phyloP scores from a whole-genome alignment of 1,140 invertebrate species.

The Drosophila burlai region DNA sequence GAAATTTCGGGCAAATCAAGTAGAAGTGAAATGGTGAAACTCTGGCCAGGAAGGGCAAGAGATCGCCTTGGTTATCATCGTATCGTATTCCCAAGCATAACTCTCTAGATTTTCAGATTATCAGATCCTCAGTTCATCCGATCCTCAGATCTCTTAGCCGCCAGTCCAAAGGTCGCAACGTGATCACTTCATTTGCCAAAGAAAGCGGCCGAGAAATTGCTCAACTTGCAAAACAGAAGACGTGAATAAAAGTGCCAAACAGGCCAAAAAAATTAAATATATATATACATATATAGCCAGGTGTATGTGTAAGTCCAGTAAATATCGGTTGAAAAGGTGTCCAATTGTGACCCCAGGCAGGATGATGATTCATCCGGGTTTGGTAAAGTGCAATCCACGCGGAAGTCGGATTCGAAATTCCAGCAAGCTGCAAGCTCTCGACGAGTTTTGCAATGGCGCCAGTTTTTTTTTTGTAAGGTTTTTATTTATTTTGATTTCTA shows the following conservation, averaged over 20 bases:
- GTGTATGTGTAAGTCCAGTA: conserved; percentile 13
- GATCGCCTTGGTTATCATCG: not conserved
- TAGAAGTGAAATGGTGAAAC: conserved; percentile 60
- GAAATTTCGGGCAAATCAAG: conserved; percentile 64
- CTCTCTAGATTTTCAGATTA: conserved; percentile 10
- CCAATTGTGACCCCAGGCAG: conserved; percentile 47
- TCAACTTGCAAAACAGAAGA: conserved; percentile 20
- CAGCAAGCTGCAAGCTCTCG: not conserved
- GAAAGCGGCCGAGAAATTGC: conserved; percentile 61
- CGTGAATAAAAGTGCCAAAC: conserved; percentile 38
- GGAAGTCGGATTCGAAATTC: conserved; percentile 35
- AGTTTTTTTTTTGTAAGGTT: not conserved
- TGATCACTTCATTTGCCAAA: conserved; percentile 40
- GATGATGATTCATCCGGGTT: conserved; percentile 32
- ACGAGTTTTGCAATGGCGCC: conserved; percentile 12
- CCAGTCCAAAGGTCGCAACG: conserved; percentile 32
- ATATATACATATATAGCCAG: not conserved
- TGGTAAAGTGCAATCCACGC: conserved; percentile 42
- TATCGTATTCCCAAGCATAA: not conserved
- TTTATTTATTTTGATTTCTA: not conserved
- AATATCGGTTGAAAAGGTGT: conserved; percentile 41
- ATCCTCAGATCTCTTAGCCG: not conserved
- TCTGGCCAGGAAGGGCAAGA: conserved; percentile 17
- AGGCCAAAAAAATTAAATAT: conserved; percentile 12
- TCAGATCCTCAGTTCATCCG: conserved; percentile 8